Evolutionary conservation across 2,888 invertebrate species (phyloP).

Genomic region (Cremastinae sp.): DNA sequence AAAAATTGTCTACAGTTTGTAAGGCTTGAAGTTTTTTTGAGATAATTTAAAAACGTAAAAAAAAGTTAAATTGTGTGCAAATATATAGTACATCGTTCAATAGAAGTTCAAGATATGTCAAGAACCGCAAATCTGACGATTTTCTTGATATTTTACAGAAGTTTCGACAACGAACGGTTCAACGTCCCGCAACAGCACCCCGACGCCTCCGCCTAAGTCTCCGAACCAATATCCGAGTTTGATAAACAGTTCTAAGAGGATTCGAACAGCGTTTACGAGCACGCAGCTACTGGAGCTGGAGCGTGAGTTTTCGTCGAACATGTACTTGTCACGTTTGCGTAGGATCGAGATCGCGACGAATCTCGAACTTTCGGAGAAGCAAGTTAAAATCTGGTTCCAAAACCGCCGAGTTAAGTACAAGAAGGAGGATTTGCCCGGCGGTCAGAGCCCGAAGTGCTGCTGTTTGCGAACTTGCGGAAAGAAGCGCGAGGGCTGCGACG

Average conservation of each 20-base stretch:
- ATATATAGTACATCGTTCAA: too few relatives aligned
- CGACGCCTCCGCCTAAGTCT: constrained; percentile 81
- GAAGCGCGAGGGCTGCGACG: constrained; percentile 71
- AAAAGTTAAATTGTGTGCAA: too few relatives aligned
- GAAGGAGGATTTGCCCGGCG: constrained; percentile 88
- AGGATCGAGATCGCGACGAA: constrained; percentile 96
- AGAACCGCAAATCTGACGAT: neutral
- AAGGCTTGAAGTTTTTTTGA: too few relatives aligned
- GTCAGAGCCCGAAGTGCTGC: constrained; percentile 80
- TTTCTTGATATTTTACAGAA: constrained; percentile 67
- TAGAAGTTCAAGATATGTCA: too few relatives aligned
- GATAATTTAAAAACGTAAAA: too few relatives aligned
- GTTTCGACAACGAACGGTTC: constrained; percentile 78
- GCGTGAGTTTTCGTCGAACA: constrained; percentile 92
- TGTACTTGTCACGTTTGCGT: constrained; percentile 93
- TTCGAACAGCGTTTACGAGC: constrained; percentile 96
- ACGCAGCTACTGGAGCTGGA: constrained; percentile 89
- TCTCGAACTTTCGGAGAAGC: constrained; percentile 93
- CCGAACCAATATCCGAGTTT: constrained; percentile 67
- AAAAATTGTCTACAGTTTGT: too few relatives aligned
- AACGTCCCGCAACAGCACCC: constrained; percentile 79
- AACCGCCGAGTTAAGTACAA: constrained; percentile 96
- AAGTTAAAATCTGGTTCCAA: constrained; percentile 98
- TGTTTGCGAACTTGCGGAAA: constrained; percentile 81
- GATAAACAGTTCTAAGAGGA: constrained; percentile 89